A percentile compares a stretch with the other conserved stretches of the same genome.
Evolutionary conservation across 1,140 invertebrate genomes (phyloP).

Genomic region (Reticulitermes speratus): DNA sequence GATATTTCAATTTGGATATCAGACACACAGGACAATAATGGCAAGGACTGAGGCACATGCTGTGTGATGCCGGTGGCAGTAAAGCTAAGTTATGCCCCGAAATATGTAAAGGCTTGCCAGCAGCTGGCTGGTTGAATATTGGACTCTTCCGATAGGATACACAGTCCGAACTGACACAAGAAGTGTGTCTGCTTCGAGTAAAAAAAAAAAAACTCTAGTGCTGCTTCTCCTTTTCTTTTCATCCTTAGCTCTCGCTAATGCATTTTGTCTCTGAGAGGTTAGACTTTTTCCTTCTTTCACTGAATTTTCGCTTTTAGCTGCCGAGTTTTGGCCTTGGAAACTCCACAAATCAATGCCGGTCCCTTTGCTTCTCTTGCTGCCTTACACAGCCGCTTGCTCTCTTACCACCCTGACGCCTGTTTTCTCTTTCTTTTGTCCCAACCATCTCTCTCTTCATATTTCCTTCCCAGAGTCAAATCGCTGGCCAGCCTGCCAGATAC

Average conservation of each 20-base stretch:
- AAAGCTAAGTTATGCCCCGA: neutral
- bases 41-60: no score
- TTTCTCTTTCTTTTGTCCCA: neutral
- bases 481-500: neutral
- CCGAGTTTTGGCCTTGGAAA: constrained; percentile 4
- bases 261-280: neutral
- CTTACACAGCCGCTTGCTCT: no score
- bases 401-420: neutral
- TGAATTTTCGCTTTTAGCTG: constrained; percentile 12
- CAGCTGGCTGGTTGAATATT: neutral
- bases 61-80: no score
- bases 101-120: neutral
- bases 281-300: neutral
- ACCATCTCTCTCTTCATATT: neutral
- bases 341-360: neutral
- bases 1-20: no score
- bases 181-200: neutral
- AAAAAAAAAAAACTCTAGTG: neutral
- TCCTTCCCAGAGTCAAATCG: neutral
- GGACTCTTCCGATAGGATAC: neutral
- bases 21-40: no score
- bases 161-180: constrained; percentile 4
- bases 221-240: neutral
- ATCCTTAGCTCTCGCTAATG: neutral
- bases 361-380: neutral